Evolutionary conservation across 2,797 vertebrate species (phyloP).

Genomic region (Alcedo atthis): DNA sequence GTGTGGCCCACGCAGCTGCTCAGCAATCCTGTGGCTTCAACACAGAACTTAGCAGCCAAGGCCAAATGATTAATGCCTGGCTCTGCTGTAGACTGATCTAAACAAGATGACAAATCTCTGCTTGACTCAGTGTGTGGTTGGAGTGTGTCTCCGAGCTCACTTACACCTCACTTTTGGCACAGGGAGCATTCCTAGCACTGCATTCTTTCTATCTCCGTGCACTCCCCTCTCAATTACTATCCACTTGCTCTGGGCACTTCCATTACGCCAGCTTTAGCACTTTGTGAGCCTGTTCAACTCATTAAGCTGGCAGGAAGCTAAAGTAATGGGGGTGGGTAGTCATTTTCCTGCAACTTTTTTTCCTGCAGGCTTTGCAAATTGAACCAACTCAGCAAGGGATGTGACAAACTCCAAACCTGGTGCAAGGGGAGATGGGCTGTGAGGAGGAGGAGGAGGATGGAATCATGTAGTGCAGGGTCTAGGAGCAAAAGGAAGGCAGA

Average conservation of each 20-base stretch:
- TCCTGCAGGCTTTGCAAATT: not conserved
- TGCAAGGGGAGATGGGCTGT: not conserved
- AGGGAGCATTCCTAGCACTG: not conserved
- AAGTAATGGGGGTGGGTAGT: not conserved
- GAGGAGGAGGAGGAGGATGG: not conserved
- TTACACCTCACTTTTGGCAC: not conserved
- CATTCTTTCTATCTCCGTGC: not conserved
- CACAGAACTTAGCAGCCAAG: not conserved
- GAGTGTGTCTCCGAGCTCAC: not conserved
- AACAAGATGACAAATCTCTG: not conserved
- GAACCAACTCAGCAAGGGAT: not conserved
- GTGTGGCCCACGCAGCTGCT: not conserved
- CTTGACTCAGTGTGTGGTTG: not conserved
- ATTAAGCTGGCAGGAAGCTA: not conserved
- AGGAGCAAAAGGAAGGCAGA: not conserved
- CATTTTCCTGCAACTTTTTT: not conserved
- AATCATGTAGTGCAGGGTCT: fast-evolving
- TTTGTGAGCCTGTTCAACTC: not conserved
- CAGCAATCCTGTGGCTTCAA: not conserved
- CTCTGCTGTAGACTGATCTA: not conserved
- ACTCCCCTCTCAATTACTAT: not conserved
- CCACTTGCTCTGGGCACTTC: not conserved
- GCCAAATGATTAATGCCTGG: not conserved
- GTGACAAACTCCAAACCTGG: not conserved
- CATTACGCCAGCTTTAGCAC: fast-evolving